Evolutionary conservation across 2,888 invertebrate genomes (phyloP), one percentile per base, ranked within the genome.

Genomic region (Pocota personata): DNA sequence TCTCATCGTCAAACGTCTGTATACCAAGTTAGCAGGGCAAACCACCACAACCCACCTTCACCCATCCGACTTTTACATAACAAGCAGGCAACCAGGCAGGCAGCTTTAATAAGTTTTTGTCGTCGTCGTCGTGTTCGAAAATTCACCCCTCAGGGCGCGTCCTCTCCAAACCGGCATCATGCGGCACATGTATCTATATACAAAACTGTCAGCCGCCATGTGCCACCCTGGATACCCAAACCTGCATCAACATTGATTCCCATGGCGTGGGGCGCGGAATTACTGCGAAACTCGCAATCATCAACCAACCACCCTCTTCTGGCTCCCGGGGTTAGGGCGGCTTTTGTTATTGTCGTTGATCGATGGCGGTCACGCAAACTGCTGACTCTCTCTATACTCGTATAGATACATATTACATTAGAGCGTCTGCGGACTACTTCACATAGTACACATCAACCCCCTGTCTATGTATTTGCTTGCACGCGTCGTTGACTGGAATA

Each of bases 311-410:
- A 66, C 35, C 77, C 2, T 8, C 8, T 4, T 37, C 72, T 43
- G 27, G n/a, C 32, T 58, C 27, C 21, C 27, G 16, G 46, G 43
- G 57, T 55, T 71, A 66, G 55, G 82, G 55, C 72, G 78, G 71
- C 87, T 83, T 78, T 69, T 82, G 75, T 75, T 87, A 79, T 87
- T 87, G 87, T 82, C 88, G 80, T 87, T 88, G 88, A 88, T 88
- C 88, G 87, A 88, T 88, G 88, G 79, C 77, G 84, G 87, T 88
- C 88, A 88, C 87, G 87, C 84, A 88, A 88, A 86, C 78, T 67
- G 80, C 78, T 72, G 40, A 48, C 72, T 77, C 52, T 66, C 35
- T 46, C 19, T 37, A 35, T 27, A 8, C 57, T 12, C 52, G n/a
- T 50, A 14, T 21, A 55, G 43, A 60, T 37, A 35, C 19, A 46